Base-by-base conservation (phyloP, 2,113 vertebrate genomes). In the Orthonyx spaldingii region DNA sequence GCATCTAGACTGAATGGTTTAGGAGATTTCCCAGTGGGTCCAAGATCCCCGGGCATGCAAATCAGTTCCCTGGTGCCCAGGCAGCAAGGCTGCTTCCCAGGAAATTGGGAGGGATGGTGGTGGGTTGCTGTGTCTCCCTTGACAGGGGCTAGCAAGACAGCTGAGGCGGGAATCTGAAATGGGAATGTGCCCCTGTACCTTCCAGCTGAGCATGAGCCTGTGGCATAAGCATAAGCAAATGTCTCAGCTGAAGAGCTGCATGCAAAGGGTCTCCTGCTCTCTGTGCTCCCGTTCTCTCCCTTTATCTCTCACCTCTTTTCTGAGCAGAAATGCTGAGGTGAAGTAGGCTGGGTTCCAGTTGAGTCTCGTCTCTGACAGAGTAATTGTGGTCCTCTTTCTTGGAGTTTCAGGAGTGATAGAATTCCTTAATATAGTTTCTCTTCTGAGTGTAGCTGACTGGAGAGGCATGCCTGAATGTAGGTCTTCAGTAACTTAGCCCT, bases 31-130 rank as follows among this genome's bases (percentile, higher is more conserved):
- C 26, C 70, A 37, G 46, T 5, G 15, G 18, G 20, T 57, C 37
- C 1, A 19, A 27, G 57, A 24, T n/a, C 33, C 26, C 49, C 3
- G 0, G 23, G 46, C 1, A 1, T 44, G 39, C 30, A 46, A 7
- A 44, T 4, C 2, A 3, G 26, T 53, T 28, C 49, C 41, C 35
- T 75, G 52, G 33, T 79, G 65, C 81, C n/a, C 49, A 39, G 53
- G 16, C 52, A 90, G 56, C 42, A 60, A 66, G 35, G 18, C 7
- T 85, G 6, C 60, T 49, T 39, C 39, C 77, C 1, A 0, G 22
- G 27, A 47, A 66, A 50, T 50, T 2, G 0, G 9, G 30, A 85
- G 27, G 35, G 60, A 7, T 2, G 4, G 1, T 6, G 35, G 5
- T n/a, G 26, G 12, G 7, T 56, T 77, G 37, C 41, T 91, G 80